Base-by-base conservation (phyloP, 1,140 invertebrate species). In the Meloidogyne exigua region DNA sequence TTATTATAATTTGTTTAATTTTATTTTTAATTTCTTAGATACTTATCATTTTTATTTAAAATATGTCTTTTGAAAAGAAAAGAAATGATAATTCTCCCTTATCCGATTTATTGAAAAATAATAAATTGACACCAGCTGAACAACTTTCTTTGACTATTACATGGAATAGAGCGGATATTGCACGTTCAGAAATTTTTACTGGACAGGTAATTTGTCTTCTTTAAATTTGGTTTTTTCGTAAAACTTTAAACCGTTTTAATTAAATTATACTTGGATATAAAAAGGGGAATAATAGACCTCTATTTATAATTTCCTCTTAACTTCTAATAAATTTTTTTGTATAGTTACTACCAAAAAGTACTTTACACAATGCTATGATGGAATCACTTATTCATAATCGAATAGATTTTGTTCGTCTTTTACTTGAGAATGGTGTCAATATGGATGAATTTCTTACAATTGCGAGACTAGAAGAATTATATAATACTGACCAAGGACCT, bases 371-470 rank as follows among this genome's bases (percentile, higher is more conserved):
- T 89, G 97, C 71, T 4, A 98, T 98, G 95, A 95, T 97, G 93
- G 95, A 98, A 88, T 95, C 95, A 1, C 89, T 99, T 42, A 93
- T 96, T 85, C 94, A 96, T 88, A 94, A 98, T 88, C 90, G 95
- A 68, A 94, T 97, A 82, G 95, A 98, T 88, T 98, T 98, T 90
- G 95, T 98, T 0, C 95, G 89, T 89, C 97, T 68, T 42, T 77
- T 80, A 36, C 64, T 83, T 0, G 95, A 99, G 88, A 96, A 98
- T 88, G 96, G 96, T 21, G 94, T 99, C 23, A 95, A 93, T 80
- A 98, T 99, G 94, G 91, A 93, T 79, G 95, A 95, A 88, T 99
- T 98, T 88, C 90, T 99, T 32, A 96, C 95, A 25, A 96, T 98
- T 84, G 92, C 93, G 21, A 90, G 95, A 39, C 90, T 99, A 15